Percentiles rank a stretch among this genome's conserved stretches.
Conservation (phyloP, 2,888 invertebrate species). For the Diabrotica balteata region DNA sequence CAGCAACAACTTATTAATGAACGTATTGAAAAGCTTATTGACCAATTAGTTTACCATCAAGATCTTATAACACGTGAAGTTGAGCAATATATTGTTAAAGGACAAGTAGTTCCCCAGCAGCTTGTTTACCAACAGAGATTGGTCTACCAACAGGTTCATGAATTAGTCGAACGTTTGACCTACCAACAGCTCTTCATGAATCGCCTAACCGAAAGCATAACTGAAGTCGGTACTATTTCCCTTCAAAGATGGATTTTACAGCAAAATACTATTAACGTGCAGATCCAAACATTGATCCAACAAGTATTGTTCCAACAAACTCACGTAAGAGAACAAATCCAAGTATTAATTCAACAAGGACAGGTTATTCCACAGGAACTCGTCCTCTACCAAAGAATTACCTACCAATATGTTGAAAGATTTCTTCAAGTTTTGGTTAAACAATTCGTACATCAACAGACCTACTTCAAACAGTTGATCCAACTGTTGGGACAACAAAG, state of each 20-base stretch:
- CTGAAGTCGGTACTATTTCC: neutral
- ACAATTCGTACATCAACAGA: neutral
- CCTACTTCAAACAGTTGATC: neutral
- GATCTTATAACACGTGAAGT: neutral
- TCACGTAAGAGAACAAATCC: constrained; percentile 2
- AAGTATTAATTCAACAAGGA: constrained; percentile 2
- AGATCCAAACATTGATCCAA: constrained; percentile 5
- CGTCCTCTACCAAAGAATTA: constrained; percentile 2
- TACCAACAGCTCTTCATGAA: neutral
- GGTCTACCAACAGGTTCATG: neutral
- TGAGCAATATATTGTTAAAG: constrained; percentile 2
- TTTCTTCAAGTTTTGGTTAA: neutral
- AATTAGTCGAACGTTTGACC: neutral
- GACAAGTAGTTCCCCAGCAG: constrained; percentile 10
- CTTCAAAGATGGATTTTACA: neutral
- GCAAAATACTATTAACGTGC: neutral
- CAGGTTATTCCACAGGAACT: neutral
- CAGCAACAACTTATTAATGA: neutral
- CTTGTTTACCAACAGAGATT: constrained; percentile 1
- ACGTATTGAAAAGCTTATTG: neutral
- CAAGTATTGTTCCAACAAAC: constrained; percentile 1
- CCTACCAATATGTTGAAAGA: constrained; percentile 4
- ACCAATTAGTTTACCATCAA: neutral
- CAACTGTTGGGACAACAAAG: neutral
- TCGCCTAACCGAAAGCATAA: neutral